Conservation (phyloP, 2,888 invertebrate genomes). For the Epistrophe eligans region DNA sequence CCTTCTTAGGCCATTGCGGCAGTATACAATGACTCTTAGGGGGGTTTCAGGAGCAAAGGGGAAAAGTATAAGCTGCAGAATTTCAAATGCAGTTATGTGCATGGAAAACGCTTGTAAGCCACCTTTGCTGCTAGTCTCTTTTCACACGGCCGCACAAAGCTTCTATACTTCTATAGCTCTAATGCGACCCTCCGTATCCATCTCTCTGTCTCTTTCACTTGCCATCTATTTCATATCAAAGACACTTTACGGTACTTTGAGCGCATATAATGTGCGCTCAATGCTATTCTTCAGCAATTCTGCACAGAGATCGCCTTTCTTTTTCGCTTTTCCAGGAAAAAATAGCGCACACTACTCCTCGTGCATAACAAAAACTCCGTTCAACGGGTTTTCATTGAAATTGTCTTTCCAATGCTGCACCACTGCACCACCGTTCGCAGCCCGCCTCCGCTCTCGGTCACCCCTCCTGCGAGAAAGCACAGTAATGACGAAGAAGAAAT, state of each 20-base stretch:
- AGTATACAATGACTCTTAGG: not conserved
- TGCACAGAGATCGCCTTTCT: conserved; percentile 72
- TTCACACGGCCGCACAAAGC: conserved; percentile 42
- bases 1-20: conserved; percentile 33
- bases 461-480: conserved; percentile 62
- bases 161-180: conserved; percentile 3
- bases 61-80: not conserved
- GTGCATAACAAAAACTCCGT: conserved; percentile 69
- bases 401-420: conserved; percentile 40
- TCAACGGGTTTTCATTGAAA: conserved; percentile 73
- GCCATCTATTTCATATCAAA: conserved; percentile 69
- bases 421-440: conserved; percentile 6
- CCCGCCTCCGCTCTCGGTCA: conserved; percentile 5
- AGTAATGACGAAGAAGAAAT: conserved; percentile 64
- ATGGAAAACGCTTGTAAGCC: conserved; percentile 48
- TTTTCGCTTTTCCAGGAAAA: conserved; percentile 76
- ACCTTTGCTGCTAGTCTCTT: conserved; percentile 34
- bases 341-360: conserved; percentile 74
- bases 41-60: not conserved
- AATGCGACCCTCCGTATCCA: conserved; percentile 2
- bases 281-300: conserved; percentile 44
- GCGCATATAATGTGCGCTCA: conserved; percentile 59
- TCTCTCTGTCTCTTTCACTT: conserved; percentile 21
- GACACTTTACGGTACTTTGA: conserved; percentile 75
- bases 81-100: conserved; percentile 59